phyloP scores from a whole-genome alignment of 2,888 invertebrate genomes.

The Tholera decimalis region DNA sequence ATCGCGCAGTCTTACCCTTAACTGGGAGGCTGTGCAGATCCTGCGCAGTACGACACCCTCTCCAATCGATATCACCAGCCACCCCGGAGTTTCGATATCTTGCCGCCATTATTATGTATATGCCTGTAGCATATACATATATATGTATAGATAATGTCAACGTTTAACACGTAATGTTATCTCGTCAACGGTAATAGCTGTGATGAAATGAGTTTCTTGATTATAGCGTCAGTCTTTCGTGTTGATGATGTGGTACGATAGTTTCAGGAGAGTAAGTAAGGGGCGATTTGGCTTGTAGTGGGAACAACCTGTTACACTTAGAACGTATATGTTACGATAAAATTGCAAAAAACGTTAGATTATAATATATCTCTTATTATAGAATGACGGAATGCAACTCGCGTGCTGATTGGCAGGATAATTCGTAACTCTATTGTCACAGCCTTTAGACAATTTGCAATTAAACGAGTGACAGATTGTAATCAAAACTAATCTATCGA shows the following conservation, averaged over 20 bases:
- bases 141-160: neutral
- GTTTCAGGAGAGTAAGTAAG: neutral
- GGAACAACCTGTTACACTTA: neutral
- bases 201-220: conserved; percentile 9
- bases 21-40: conserved; percentile 79
- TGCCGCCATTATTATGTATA: conserved; percentile 29
- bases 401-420: no score
- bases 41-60: conserved; percentile 77
- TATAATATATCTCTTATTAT: no score
- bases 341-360: no score
- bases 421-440: no score
- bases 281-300: neutral
- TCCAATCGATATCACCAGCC: conserved; percentile 72
- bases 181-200: conserved; percentile 33
- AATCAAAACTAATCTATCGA: no score
- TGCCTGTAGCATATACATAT: conserved; percentile 3
- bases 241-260: neutral
- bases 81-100: conserved; percentile 52
- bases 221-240: neutral
- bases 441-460: no score
- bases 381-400: no score
- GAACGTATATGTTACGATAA: no score
- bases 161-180: conserved; percentile 29
- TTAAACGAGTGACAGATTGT: no score
- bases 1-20: conserved; percentile 72